Evolutionary conservation across 2,888 invertebrate genomes (phyloP).

Genomic region (Limnephilus lunatus): DNA sequence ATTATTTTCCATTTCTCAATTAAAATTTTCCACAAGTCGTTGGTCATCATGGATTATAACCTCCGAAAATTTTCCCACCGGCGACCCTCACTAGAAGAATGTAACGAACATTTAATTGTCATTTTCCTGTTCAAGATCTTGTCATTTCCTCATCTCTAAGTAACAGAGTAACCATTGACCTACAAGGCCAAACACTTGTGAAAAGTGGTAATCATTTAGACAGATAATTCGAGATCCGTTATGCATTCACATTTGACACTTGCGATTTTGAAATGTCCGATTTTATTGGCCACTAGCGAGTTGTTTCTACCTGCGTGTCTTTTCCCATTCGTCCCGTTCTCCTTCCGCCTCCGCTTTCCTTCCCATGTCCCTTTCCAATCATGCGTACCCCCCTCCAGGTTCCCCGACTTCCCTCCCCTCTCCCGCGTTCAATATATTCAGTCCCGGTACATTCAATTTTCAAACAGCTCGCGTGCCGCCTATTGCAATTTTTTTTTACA

Average conservation of each 20-base stretch:
- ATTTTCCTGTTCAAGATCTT: neutral
- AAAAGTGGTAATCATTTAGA: neutral
- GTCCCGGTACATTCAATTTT: too few species aligned
- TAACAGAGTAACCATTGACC: neutral
- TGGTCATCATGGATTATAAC: neutral
- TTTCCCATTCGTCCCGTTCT: too few species aligned
- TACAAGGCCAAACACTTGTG: neutral
- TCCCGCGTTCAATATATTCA: too few species aligned
- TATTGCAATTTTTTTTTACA: too few species aligned
- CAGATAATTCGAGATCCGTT: neutral
- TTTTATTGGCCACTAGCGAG: constrained; percentile 14
- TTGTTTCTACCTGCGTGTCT: too few species aligned
- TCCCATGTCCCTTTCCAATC: too few species aligned
- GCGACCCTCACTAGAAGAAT: neutral
- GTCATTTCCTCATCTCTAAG: neutral
- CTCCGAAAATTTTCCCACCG: neutral
- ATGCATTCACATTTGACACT: neutral
- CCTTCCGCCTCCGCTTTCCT: too few species aligned
- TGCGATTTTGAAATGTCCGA: constrained; percentile 16
- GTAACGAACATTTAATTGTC: neutral
- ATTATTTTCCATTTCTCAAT: neutral
- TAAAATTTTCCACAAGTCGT: neutral
- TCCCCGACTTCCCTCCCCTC: too few species aligned
- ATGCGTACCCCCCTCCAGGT: too few species aligned
- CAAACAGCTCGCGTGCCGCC: too few species aligned